A percentile compares a stretch with the other conserved stretches of the same genome.
Conservation (phyloP, 1,140 invertebrate genomes). For the Hydropsyche tenuis region DNA sequence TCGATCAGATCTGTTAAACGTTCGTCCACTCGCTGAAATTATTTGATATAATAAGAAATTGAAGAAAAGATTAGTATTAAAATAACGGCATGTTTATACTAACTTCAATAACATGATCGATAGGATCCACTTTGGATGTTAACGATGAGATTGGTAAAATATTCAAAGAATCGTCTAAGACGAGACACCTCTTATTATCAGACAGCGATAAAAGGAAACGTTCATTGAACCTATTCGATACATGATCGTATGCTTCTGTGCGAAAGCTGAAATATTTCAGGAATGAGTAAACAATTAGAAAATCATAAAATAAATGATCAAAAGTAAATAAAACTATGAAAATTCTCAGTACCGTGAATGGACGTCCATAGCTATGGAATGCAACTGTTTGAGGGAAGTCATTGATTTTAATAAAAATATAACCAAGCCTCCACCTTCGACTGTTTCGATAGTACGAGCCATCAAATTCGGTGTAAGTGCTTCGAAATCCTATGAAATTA, state of each 20-base stretch:
- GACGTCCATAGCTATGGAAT: slow-evolving; percentile 98
- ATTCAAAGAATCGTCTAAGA: slow-evolving; percentile 92
- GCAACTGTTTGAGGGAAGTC: slow-evolving; percentile 91
- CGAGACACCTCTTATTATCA: slow-evolving; percentile 86
- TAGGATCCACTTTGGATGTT: slow-evolving; percentile 78
- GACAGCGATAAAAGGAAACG: slow-evolving; percentile 92
- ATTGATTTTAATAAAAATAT: slow-evolving; percentile 87
- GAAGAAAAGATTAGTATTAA: not conserved
- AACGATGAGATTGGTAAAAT: slow-evolving; percentile 93
- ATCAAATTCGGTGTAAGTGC: slow-evolving; percentile 98
- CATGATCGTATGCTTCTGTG: slow-evolving; percentile 92
- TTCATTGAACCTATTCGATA: slow-evolving; percentile 96
- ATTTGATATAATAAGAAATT: not conserved
- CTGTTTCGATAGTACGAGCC: slow-evolving; percentile 97
- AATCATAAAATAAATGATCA: slow-evolving; percentile 15
- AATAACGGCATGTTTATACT: not conserved
- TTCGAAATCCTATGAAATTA: slow-evolving; percentile 88
- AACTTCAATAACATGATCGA: slow-evolving; percentile 63
- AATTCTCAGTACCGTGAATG: slow-evolving; percentile 88
- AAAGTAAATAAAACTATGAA: not conserved
- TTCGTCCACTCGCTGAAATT: slow-evolving; percentile 57
- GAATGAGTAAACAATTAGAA: no score
- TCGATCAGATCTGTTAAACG: slow-evolving; percentile 57
- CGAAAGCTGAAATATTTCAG: slow-evolving; percentile 64
- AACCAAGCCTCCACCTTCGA: slow-evolving; percentile 96